These are phyloP conservation scores for Mesorhabditis spiculigera DNA, from an alignment of 2,888 invertebrate genomes.

Conservation along the genomic window DNA sequence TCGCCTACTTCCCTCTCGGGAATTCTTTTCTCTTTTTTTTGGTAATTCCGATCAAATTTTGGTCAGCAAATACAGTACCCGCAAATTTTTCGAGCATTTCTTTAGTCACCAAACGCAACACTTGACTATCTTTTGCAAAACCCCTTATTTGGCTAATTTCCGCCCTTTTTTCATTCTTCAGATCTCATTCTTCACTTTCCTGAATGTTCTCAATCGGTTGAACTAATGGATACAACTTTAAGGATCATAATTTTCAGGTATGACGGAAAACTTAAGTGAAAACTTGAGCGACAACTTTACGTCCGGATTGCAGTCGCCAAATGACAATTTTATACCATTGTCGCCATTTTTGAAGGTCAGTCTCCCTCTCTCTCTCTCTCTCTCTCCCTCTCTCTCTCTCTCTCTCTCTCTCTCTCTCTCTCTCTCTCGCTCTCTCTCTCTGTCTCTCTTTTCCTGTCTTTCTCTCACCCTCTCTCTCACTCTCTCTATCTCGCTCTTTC, in stretches of 20 bases:
- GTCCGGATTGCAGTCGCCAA: conserved; percentile 4
- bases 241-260: conserved; percentile 9
- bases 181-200: neutral
- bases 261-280: conserved; percentile 4
- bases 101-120: too few relatives aligned
- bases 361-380: neutral
- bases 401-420: neutral
- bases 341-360: neutral
- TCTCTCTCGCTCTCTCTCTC: neutral
- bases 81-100: too few relatives aligned
- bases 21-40: too few relatives aligned
- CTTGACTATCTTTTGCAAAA: neutral
- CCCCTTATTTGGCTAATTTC: neutral
- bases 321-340: neutral
- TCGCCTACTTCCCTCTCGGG: too few relatives aligned
- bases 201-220: neutral
- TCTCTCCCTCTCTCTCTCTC: conserved; percentile 6
- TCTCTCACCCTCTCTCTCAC: conserved; percentile 1
- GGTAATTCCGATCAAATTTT: too few relatives aligned
- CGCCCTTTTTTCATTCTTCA: neutral
- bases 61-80: too few relatives aligned
- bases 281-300: neutral
- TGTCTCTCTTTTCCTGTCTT: neutral
- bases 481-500: conserved; percentile 7
- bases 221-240: neutral